Percentiles rank a stretch among this genome's conserved stretches.
Evolutionary conservation across 2,888 invertebrate genomes (phyloP).

Genomic region (Microchrysa polita): DNA sequence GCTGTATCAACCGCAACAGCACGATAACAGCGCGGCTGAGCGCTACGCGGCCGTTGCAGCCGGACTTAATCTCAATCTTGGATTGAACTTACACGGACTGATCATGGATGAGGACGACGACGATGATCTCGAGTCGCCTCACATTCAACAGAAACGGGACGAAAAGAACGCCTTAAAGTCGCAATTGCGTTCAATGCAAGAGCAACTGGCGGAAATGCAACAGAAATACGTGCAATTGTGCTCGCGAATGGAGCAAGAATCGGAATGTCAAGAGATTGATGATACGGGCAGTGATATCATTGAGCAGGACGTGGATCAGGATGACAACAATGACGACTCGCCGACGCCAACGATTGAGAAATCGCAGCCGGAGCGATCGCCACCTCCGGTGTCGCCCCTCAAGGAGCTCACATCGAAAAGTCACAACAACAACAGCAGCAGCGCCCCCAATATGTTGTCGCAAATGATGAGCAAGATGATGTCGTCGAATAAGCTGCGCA

Average conservation of each 20-base stretch:
- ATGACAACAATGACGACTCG: conserved; percentile 59
- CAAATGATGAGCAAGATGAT: conserved; percentile 76
- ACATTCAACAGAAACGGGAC: conserved; percentile 83
- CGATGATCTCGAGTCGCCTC: conserved; percentile 78
- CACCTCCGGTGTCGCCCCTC: conserved; percentile 55
- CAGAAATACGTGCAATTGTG: conserved; percentile 89
- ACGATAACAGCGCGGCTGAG: conserved; percentile 75
- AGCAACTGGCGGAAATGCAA: conserved; percentile 90
- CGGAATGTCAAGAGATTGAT: conserved; percentile 78
- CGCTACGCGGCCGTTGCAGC: conserved; percentile 68
- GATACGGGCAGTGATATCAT: conserved; percentile 75
- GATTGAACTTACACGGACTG: conserved; percentile 68
- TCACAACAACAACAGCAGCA: conserved; percentile 53
- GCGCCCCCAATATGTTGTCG: conserved; percentile 69
- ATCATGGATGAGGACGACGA: conserved; percentile 78
- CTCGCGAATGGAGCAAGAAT: conserved; percentile 83
- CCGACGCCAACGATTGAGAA: conserved; percentile 53
- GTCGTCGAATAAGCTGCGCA: conserved; percentile 70
- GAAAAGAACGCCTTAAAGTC: conserved; percentile 88
- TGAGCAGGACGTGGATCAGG: conserved; percentile 69
- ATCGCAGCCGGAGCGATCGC: conserved; percentile 59
- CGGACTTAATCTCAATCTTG: conserved; percentile 69
- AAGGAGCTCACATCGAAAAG: conserved; percentile 56
- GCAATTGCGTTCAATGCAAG: conserved; percentile 86
- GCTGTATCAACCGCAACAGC: conserved; percentile 94